Conservation (phyloP, 2,113 vertebrate species). For the Petromus typicus region DNA sequence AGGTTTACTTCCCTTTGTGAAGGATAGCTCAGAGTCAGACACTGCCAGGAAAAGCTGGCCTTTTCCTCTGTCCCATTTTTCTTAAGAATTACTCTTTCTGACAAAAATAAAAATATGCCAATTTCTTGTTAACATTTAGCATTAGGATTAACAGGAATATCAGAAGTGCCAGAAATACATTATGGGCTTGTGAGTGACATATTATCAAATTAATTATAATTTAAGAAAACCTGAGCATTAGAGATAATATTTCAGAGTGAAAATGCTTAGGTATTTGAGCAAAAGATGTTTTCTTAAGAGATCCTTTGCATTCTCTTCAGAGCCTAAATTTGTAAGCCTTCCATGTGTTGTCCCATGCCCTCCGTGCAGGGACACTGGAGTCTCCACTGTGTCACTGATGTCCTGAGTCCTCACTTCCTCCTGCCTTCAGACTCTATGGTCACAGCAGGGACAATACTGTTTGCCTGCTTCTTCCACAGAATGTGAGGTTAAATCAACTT, state of each 20-base stretch:
- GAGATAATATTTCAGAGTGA: conserved; percentile 9
- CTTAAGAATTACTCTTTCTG: conserved; percentile 49
- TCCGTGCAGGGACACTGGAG: not conserved
- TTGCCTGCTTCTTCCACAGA: conserved; percentile 12
- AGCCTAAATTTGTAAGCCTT: not conserved
- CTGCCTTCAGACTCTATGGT: not conserved
- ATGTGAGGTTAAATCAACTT: conserved; percentile 41
- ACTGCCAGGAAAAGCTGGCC: not conserved
- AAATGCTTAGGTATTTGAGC: conserved; percentile 12
- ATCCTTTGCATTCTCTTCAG: not conserved
- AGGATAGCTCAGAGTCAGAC: not conserved
- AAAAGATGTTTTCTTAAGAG: not conserved
- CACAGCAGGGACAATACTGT: conserved; percentile 31
- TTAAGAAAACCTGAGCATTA: not conserved
- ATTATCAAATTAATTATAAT: not conserved
- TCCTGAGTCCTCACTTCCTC: not conserved
- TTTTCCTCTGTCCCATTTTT: not conserved
- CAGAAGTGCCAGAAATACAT: not conserved
- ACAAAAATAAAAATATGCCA: conserved; percentile 5
- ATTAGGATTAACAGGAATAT: not conserved
- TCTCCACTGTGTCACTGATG: not conserved
- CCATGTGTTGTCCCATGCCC: not conserved
- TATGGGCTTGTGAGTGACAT: not conserved
- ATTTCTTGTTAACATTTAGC: conserved; percentile 57
- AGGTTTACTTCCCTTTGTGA: conserved; percentile 1